A percentile compares a stretch with the other conserved stretches of the same genome.
Conservation (phyloP, 1,140 invertebrate species). For the Calephelis virginiensis region DNA sequence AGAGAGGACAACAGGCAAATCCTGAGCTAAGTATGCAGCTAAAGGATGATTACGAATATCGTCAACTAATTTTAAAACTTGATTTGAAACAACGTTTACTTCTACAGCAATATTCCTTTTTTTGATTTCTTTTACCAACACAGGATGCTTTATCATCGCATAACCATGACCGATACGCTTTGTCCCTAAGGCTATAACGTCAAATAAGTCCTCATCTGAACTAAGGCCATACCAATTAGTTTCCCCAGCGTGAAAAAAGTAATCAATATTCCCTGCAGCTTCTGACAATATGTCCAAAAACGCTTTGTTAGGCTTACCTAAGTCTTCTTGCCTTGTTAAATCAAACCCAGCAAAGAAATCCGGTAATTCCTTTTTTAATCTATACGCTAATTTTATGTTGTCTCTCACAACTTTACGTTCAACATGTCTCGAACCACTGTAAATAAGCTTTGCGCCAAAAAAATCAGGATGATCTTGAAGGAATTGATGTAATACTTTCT, state of each 20-base stretch:
- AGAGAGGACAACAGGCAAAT: constrained; percentile 80
- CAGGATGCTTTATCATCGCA: constrained; percentile 88
- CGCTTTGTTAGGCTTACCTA: no score
- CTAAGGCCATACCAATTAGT: no score
- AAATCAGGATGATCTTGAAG: constrained; percentile 81
- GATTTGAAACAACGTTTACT: constrained; percentile 89
- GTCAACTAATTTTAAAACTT: constrained; percentile 86
- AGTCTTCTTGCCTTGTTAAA: no score
- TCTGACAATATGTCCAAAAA: no score
- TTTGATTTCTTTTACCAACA: constrained; percentile 80
- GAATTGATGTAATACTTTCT: no score
- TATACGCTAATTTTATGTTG: constrained; percentile 73
- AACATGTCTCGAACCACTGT: constrained; percentile 81
- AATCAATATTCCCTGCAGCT: no score
- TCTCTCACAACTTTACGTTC: no score
- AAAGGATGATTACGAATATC: constrained; percentile 91
- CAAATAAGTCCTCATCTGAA: no score
- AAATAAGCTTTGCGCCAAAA: constrained; percentile 85
- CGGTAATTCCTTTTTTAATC: constrained; percentile 67
- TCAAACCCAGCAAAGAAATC: constrained; percentile 78
- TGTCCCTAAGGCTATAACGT: no score
- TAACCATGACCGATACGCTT: constrained; percentile 83
- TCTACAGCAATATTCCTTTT: constrained; percentile 87
- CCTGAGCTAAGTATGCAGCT: constrained; percentile 81
- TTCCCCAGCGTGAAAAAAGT: no score